A percentile compares a stretch with the other conserved stretches of the same genome.
Conservation (phyloP, 2,113 vertebrate species). For the Halichoeres trimaculatus region DNA sequence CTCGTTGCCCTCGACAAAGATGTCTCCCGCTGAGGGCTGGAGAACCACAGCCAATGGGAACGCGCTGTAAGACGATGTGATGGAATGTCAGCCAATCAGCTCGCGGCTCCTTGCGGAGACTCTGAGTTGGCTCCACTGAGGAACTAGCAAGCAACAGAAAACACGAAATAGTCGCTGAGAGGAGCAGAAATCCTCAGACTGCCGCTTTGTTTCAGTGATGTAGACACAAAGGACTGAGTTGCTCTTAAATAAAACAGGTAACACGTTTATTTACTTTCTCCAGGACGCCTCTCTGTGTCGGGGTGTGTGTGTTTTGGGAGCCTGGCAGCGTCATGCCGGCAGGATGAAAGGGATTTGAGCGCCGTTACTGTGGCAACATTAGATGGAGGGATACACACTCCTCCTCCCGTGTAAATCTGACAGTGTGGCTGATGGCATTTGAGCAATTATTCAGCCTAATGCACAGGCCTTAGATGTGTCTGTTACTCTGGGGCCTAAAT, state of each 20-base stretch:
- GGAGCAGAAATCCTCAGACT: slow-evolving; percentile 51
- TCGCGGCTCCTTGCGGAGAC: slow-evolving; percentile 35
- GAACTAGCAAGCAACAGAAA: slow-evolving; percentile 12
- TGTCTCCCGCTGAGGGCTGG: slow-evolving; percentile 47
- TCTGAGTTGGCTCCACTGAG: slow-evolving; percentile 37
- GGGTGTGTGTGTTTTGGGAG: background rate
- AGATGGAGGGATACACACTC: slow-evolving; percentile 63
- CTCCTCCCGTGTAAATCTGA: slow-evolving; percentile 48
- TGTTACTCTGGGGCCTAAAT: background rate
- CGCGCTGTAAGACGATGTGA: slow-evolving; percentile 28
- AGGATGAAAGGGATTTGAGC: slow-evolving; percentile 68
- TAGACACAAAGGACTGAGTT: slow-evolving; percentile 51
- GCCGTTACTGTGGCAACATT: slow-evolving; percentile 83
- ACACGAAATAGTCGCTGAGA: slow-evolving; percentile 33
- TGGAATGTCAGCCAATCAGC: slow-evolving; percentile 49
- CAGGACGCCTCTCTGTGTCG: background rate
- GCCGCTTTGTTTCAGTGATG: slow-evolving; percentile 65
- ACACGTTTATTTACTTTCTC: background rate
- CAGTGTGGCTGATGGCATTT: slow-evolving; percentile 51
- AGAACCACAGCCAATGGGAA: slow-evolving; percentile 50
- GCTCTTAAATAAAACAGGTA: slow-evolving; percentile 66
- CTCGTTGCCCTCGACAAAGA: slow-evolving; percentile 75
- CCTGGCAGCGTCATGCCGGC: slow-evolving; percentile 56
- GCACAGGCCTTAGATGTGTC: slow-evolving; percentile 9
- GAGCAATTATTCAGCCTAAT: slow-evolving; percentile 28